phyloP scores from a whole-genome alignment of 2,797 vertebrate species.

The Megaceryle alcyon region DNA sequence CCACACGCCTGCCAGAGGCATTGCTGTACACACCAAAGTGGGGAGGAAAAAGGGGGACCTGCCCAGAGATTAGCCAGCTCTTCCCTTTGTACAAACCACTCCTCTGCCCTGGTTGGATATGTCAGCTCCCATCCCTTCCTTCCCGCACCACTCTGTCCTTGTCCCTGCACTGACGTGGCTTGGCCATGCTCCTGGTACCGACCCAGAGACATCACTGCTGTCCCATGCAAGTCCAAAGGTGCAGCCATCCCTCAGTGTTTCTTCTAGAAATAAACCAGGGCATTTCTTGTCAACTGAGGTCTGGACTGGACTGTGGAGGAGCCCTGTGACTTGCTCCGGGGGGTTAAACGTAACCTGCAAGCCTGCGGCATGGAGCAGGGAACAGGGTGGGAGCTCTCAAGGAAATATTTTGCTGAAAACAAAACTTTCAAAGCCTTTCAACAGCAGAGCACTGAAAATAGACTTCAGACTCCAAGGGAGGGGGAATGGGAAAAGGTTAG shows the following conservation, averaged over 20 bases:
- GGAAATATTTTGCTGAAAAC: constrained; percentile 74
- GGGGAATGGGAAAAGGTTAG: constrained; percentile 63
- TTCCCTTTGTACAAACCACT: neutral
- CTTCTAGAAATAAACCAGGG: neutral
- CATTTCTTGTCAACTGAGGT: neutral
- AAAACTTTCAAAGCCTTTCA: constrained; percentile 71
- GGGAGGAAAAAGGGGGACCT: neutral
- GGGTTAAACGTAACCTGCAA: neutral
- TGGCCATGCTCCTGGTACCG: neutral
- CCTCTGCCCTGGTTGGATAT: fast-evolving
- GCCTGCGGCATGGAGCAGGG: neutral
- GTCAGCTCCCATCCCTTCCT: neutral
- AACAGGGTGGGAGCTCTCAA: constrained; percentile 64
- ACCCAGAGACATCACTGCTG: neutral
- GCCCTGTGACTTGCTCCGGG: neutral
- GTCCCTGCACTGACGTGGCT: neutral
- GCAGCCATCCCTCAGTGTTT: neutral
- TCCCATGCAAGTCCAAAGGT: neutral
- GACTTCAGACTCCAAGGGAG: constrained; percentile 63
- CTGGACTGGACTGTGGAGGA: neutral
- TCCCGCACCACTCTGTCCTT: neutral
- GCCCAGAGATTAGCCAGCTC: neutral
- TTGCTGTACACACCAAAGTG: neutral
- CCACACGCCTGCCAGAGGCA: neutral
- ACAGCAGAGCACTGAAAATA: constrained; percentile 67